Evolutionary conservation across 2,113 vertebrate species (phyloP), one percentile per base, ranked within the genome.

Genomic region (Regulus satrapa): DNA sequence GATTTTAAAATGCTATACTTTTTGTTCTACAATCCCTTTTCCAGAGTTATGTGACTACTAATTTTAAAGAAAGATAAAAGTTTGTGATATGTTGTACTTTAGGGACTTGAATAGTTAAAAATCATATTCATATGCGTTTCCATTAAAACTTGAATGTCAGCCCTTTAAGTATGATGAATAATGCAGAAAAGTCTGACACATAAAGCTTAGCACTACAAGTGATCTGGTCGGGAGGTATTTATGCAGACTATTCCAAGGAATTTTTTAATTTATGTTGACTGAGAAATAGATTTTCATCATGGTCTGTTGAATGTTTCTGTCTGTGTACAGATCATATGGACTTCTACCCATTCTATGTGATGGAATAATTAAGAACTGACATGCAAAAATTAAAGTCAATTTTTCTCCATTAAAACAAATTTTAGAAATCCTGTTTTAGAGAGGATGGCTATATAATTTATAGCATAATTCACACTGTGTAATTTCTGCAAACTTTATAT

Each of bases 31-130:
- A 97, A 51, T 92, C 82, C 25, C 24, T 96, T 76, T 97, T 96
- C 95, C 84, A 94, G 88, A 96, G 58, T 98, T 95, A 91, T 71
- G 66, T 96, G 91, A 96, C 92, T 95, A 73, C 72, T 97, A 97
- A 97, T 96, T 97, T 97, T 97, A 94, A 97, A 95, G 88, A 95
- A 93, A 91, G 74, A 94, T 92, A 52, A 85, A 85, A 89, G 16
- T 94, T 90, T 96, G 59, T 92, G 74, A 96, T 66, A 89, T 75
- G 8, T 85, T 97, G 59, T 83, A 78, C 76, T 88, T 97, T 75
- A 67, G 77, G 71, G 77, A 94, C 75, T 56, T 89, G 48, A 77
- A 77, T 72, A 96, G 66, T 92, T 96, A 95, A 80, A 95, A 94
- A 80, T 59, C 10, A 6, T 76, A 82, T 91, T 95, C 2, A 91